phyloP scores from a whole-genome alignment of 2,113 vertebrate genomes.

The Acrocephalus arundinaceus region DNA sequence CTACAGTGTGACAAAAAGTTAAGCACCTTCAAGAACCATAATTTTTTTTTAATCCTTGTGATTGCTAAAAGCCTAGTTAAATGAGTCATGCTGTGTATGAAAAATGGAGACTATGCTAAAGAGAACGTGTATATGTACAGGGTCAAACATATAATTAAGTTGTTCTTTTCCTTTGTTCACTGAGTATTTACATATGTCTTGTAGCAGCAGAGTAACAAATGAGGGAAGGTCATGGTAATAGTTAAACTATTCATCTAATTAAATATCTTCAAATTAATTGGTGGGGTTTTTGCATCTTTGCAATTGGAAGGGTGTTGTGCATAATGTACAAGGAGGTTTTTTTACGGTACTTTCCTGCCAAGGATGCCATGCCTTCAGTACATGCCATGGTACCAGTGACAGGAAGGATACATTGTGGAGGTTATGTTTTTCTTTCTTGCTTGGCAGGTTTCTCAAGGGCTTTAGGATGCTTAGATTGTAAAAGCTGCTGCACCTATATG shows the following conservation, averaged over 20 bases:
- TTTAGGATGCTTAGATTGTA: not conserved
- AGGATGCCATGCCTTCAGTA: not conserved
- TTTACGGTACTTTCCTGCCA: not conserved
- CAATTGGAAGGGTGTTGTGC: not conserved
- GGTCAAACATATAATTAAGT: not conserved
- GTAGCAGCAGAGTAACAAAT: not conserved
- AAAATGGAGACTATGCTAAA: not conserved
- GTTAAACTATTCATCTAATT: not conserved
- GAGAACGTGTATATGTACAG: not conserved
- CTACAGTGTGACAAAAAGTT: not conserved
- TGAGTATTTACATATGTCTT: not conserved
- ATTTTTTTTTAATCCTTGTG: not conserved
- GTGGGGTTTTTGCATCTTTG: not conserved
- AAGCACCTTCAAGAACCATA: not conserved
- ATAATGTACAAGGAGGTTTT: not conserved
- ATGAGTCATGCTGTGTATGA: not conserved
- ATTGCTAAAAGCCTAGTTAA: not conserved
- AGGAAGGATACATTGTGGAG: not conserved
- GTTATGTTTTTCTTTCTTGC: not conserved
- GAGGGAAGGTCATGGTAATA: not conserved
- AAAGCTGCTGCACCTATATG: not conserved
- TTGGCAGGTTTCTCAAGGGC: not conserved
- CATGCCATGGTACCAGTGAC: not conserved
- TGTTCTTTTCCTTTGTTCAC: not conserved
- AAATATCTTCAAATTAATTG: not conserved